Percentiles rank a stretch among this genome's conserved stretches.
phyloP scores from a whole-genome alignment of 2,888 invertebrate genomes.

The Trisateles emortualis region DNA sequence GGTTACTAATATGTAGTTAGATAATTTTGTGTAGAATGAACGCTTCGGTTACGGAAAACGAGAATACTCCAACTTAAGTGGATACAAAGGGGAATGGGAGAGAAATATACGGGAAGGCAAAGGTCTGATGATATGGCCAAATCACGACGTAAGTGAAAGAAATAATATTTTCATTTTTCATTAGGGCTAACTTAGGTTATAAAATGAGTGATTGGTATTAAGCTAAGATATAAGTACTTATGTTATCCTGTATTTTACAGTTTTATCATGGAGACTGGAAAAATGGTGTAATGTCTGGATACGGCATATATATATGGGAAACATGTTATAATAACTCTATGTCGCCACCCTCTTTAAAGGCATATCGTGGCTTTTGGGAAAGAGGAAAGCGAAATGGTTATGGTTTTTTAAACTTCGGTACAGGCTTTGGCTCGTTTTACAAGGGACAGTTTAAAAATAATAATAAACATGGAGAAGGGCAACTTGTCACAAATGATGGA shows the following conservation, averaged over 20 bases:
- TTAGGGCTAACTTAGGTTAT: too few relatives aligned
- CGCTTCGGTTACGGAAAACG: conserved; percentile 76
- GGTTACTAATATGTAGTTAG: too few relatives aligned
- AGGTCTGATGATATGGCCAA: conserved; percentile 88
- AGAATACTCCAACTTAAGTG: conserved; percentile 72
- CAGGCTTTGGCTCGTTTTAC: conserved; percentile 84
- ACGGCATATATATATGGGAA: conserved; percentile 88
- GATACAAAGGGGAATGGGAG: conserved; percentile 87
- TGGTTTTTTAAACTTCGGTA: conserved; percentile 81
- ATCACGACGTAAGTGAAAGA: conserved; percentile 86
- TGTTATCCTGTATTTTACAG: conserved; percentile 56
- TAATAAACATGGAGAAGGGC: conserved; percentile 86
- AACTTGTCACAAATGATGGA: conserved; percentile 86
- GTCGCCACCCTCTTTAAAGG: conserved; percentile 81
- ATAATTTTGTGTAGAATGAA: conserved; percentile 63
- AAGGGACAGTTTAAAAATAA: conserved; percentile 86
- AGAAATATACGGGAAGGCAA: conserved; percentile 82
- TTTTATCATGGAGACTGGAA: conserved; percentile 88
- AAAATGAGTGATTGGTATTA: too few relatives aligned
- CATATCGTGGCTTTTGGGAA: conserved; percentile 86
- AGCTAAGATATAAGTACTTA: too few relatives aligned
- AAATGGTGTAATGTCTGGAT: conserved; percentile 85
- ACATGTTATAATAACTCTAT: conserved; percentile 82
- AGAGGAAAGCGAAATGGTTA: conserved; percentile 83
- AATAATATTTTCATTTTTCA: background rate